Evolutionary conservation across 2,797 vertebrate species (phyloP), one percentile per base, ranked within the genome.

Genomic region (Chelon auratus): DNA sequence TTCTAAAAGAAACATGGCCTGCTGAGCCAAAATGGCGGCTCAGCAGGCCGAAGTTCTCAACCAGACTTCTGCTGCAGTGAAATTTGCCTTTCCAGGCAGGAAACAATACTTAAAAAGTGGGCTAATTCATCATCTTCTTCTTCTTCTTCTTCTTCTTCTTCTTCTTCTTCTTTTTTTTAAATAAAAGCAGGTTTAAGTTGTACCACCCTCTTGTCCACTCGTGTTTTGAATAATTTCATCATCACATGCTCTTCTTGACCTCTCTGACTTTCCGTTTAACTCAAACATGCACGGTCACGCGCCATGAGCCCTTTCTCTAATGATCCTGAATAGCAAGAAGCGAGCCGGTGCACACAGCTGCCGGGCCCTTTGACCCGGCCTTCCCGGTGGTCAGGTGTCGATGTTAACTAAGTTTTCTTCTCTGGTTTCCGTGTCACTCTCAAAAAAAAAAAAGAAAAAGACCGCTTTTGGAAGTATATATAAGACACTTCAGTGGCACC

Each of bases 361-460:
- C 52, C 63, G 39, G 43, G 68, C 40, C 88, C 82, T 88, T 85
- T 92, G 90, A 91, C 90, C 87, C 43, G 15, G 14, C 72, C 80
- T 48, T 55, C 55, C 52, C 52, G 40, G 62, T 63, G 84, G 82
- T 75, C 86, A 84, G 43, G 84, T 72, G 74, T 7, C 2, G 67
- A 26, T 3, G 20, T 57, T 93, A 87, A 92, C 92, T 93, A 93
- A 74, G 39, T 72, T 68, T 72, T 75, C 73, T 91, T 82, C 88
- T 83, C 78, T 50, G 76, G 81, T 91, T 86, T 90, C 88, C 58
- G 62, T 81, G 90, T 87, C 93, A 94, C 92, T 92, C 84, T 59
- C 82, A 63, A 62, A 75, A 68, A 66, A 33, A 33, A 33, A 33
- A 33, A 33, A 22, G 22, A 22, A 33, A 33, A 33, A 33, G 7